phyloP scores from a whole-genome alignment of 2,888 invertebrate species.

The Craniophora ligustri region DNA sequence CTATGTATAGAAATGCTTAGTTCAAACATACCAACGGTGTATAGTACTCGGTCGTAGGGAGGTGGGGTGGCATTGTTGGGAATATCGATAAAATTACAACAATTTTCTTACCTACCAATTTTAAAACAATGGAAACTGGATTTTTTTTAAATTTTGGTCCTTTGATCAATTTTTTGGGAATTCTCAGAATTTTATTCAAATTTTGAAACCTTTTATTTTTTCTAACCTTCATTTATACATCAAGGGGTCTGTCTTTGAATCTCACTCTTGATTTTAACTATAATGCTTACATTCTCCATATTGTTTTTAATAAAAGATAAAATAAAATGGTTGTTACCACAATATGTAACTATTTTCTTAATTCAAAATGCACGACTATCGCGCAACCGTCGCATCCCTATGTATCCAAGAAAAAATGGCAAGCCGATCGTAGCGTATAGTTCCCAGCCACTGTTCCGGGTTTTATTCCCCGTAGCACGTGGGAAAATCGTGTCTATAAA shows the following conservation, averaged over 20 bases:
- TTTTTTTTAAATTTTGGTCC: too few species aligned
- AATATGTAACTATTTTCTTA: not conserved
- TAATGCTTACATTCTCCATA: too few species aligned
- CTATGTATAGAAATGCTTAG: conserved; percentile 53
- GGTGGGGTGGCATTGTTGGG: conserved; percentile 6
- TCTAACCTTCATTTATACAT: too few species aligned
- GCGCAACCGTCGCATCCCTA: conserved; percentile 50
- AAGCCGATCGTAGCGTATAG: conserved; percentile 62
- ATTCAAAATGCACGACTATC: not conserved
- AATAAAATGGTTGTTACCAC: too few species aligned
- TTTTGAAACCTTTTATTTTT: too few species aligned
- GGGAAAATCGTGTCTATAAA: conserved; percentile 83
- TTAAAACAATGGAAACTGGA: too few species aligned
- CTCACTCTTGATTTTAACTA: too few species aligned
- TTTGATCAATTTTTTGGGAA: too few species aligned
- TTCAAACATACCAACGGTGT: conserved; percentile 55
- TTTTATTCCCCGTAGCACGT: conserved; percentile 85
- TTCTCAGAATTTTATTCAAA: too few species aligned
- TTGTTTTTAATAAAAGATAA: too few species aligned
- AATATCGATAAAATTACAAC: conserved; percentile 41
- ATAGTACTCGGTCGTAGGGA: conserved; percentile 51
- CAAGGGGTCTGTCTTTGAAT: too few species aligned
- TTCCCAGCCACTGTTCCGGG: conserved; percentile 85
- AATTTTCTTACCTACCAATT: not conserved
- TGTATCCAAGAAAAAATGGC: conserved; percentile 69